phyloP scores from a whole-genome alignment of 1,140 invertebrate species.

The Theocolax elegans region DNA sequence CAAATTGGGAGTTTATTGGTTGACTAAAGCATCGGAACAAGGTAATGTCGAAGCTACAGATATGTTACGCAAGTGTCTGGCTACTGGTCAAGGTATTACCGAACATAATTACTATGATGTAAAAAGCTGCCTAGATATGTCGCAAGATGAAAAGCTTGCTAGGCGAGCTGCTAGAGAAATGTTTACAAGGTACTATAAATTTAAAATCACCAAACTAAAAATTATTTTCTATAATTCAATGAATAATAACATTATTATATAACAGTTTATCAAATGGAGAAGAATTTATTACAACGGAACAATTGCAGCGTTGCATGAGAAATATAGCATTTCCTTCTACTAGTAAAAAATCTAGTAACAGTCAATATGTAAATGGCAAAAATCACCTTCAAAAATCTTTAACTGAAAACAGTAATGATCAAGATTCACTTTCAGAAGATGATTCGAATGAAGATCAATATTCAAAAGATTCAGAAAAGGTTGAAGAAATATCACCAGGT shows the following conservation, averaged over 20 bases:
- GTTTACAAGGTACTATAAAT: constrained; percentile 75
- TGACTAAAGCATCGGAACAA: constrained; percentile 89
- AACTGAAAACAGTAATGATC: constrained; percentile 45
- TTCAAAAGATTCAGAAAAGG: constrained; percentile 46
- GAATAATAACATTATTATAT: neutral
- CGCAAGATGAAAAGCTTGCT: constrained; percentile 85
- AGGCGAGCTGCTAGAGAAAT: constrained; percentile 85
- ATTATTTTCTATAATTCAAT: constrained; percentile 6
- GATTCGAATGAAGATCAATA: constrained; percentile 38
- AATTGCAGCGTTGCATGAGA: constrained; percentile 76
- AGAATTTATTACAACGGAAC: constrained; percentile 85
- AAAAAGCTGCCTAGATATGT: constrained; percentile 83
- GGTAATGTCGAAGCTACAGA: constrained; percentile 87
- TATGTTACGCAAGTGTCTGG: constrained; percentile 81
- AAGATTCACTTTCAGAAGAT: constrained; percentile 52
- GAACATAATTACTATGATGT: constrained; percentile 86
- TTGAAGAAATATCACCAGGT: constrained; percentile 50
- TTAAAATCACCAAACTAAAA: constrained; percentile 13
- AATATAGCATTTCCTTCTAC: constrained; percentile 67
- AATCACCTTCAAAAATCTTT: constrained; percentile 49
- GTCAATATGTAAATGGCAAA: constrained; percentile 40
- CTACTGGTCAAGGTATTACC: constrained; percentile 81
- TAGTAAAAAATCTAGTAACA: constrained; percentile 40
- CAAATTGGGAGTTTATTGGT: constrained; percentile 83
- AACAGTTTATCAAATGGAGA: constrained; percentile 82